phyloP scores from a whole-genome alignment of 2,888 invertebrate genomes.

The Drosophila imparisetae region DNA sequence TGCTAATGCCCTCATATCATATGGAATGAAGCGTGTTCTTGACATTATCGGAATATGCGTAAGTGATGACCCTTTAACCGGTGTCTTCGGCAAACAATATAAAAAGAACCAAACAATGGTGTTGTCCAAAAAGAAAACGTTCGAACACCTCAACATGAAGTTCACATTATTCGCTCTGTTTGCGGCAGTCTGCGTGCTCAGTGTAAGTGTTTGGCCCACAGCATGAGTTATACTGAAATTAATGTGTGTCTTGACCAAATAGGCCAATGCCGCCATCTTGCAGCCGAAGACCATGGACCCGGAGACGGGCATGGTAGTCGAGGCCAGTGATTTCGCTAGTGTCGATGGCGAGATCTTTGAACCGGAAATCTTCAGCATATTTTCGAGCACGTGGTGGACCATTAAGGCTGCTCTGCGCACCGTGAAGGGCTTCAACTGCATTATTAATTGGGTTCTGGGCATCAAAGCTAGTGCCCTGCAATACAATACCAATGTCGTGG shows the following conservation, averaged over 20 bases:
- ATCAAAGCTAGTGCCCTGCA: conserved; percentile 51
- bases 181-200: conserved; percentile 58
- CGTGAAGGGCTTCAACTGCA: conserved; percentile 74
- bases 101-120: conserved; percentile 16
- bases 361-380: conserved; percentile 14
- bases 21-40: background rate
- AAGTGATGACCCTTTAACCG: background rate
- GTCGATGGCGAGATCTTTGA: conserved; percentile 20
- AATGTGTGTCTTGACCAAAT: background rate
- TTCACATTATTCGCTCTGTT: conserved; percentile 55
- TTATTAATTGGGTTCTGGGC: conserved; percentile 62
- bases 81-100: conserved; percentile 17
- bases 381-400: conserved; percentile 27
- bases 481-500: conserved; percentile 50
- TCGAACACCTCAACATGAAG: conserved; percentile 62
- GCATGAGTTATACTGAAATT: background rate
- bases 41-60: conserved; percentile 15
- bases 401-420: conserved; percentile 52
- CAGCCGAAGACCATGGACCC: conserved; percentile 18
- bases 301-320: conserved; percentile 16
- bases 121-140: conserved; percentile 22
- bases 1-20: background rate
- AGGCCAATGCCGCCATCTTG: conserved; percentile 54
- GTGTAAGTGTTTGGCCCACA: conserved; percentile 43
- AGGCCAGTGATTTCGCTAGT: conserved; percentile 27